A percentile compares a stretch with the other conserved stretches of the same genome.
phyloP scores from a whole-genome alignment of 2,888 invertebrate genomes.

The Pterobdella sp. region DNA sequence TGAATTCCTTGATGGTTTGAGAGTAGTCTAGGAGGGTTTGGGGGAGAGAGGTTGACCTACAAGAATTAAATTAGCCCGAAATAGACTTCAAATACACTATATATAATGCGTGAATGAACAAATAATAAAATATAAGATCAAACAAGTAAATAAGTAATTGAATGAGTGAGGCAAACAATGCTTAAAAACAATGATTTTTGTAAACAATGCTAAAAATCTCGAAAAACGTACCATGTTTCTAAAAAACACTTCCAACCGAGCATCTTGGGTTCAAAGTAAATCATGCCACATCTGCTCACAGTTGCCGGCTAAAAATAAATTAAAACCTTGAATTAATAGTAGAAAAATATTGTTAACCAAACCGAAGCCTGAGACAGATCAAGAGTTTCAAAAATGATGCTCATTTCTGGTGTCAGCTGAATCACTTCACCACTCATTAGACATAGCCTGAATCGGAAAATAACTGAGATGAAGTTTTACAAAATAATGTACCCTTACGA shows the following conservation, averaged over 20 bases:
- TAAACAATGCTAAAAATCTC: too few species aligned
- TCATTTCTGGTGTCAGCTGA: conserved; percentile 77
- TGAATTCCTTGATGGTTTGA: neutral
- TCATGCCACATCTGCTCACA: conserved; percentile 88
- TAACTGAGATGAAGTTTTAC: neutral
- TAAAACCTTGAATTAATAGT: neutral
- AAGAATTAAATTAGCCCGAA: too few species aligned
- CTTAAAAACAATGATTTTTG: too few species aligned
- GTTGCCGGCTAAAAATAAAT: conserved; percentile 62
- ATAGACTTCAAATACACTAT: too few species aligned
- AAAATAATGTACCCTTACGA: neutral
- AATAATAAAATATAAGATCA: too few species aligned
- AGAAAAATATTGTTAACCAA: conserved; percentile 36
- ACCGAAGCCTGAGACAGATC: conserved; percentile 67
- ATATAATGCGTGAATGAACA: too few species aligned
- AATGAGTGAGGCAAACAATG: too few species aligned
- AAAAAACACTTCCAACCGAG: conserved; percentile 75
- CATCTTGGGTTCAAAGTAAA: conserved; percentile 76
- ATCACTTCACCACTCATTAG: conserved; percentile 95
- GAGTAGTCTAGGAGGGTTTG: neutral
- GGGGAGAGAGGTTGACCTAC: neutral
- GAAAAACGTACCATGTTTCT: conserved; percentile 75
- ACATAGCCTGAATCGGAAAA: conserved; percentile 57
- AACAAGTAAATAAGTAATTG: too few species aligned
- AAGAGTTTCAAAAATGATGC: conserved; percentile 87